These are phyloP conservation scores for Pseudolaguvia tuberculata DNA, from an alignment of 2,113 vertebrate genomes.

Conservation along the genomic window DNA sequence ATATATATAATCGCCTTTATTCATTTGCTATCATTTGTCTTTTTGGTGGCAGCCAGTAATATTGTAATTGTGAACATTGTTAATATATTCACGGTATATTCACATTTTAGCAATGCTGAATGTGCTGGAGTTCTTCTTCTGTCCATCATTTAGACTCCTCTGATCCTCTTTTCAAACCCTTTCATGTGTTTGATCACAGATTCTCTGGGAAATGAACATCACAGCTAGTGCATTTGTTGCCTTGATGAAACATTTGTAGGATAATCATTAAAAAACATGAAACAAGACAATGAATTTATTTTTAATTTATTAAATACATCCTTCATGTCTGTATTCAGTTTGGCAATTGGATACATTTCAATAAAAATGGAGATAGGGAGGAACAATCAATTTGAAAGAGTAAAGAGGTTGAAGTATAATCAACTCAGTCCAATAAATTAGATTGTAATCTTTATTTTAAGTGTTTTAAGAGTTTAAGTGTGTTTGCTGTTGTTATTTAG, in stretches of 20 bases:
- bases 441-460: background rate
- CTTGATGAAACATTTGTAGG: slow-evolving; percentile 29
- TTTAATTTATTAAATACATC: background rate
- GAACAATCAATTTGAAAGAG: background rate
- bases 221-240: slow-evolving; percentile 32
- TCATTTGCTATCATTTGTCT: too few relatives aligned
- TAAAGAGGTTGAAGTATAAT: too few relatives aligned
- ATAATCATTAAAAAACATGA: slow-evolving; percentile 24
- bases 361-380: background rate
- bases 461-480: too few relatives aligned
- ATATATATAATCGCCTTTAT: too few relatives aligned
- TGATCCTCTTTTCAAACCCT: slow-evolving; percentile 42
- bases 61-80: background rate
- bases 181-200: slow-evolving; percentile 44
- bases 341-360: background rate
- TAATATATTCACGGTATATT: slow-evolving; percentile 43
- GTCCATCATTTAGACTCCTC: slow-evolving; percentile 36
- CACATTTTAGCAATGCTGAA: slow-evolving; percentile 31
- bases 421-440: too few relatives aligned
- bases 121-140: slow-evolving; percentile 40
- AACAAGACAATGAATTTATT: slow-evolving; percentile 9
- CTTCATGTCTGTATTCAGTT: background rate
- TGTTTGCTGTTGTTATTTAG: background rate
- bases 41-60: slow-evolving; percentile 39
- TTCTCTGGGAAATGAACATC: slow-evolving; percentile 37